Base-by-base conservation (phyloP, 2,888 invertebrate species). In the Drosophila putrida region DNA sequence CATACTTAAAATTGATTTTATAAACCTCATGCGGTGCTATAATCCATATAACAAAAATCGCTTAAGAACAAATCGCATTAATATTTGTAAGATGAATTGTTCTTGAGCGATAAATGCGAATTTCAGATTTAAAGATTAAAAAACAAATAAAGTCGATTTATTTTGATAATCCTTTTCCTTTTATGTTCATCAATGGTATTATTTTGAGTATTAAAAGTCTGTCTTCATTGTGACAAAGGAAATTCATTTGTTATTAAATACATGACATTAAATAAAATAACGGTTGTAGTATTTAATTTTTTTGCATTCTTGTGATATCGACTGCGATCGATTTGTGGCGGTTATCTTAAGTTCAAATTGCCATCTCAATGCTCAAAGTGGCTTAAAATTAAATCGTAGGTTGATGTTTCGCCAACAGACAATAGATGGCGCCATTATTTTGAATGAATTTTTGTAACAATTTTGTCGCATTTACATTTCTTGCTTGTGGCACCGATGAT, bases 11-110 rank as follows among this genome's bases (percentile, higher is more conserved):
- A 59, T 25, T 51, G 20, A 60, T 33, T 47, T 50, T 54, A 57
- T 46, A 41, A 70, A 75, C 61, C 61, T 74, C 70, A 78, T 69
- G 43, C 70, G 75, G 74, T 78, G 78, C 75, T 75, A 73, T 74
- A 75, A 74, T 44, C 69, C 78, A 75, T 69, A 43, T 38, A 44
- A 55, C 11, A 33, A 33, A 51, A 38, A 53, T 68, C 55, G 75
- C 64, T 75, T 57, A 35, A 31, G 51, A 59, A 8, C 31, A 64
- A 35, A 15, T 65, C 38, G 35, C 27, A 27, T 39, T 44, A 62
- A 31, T 54, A 25, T 58, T 58, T 60, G 50, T 46, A 49, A 59
- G 55, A 33, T 11, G 31, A 49, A 39, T 43, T 71, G 39, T 46
- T 65, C 54, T 38, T 46, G 31, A 66, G 58, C 55, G 72, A 77